Evolutionary conservation across 2,888 invertebrate species (phyloP).

Genomic region (Carcina quercana): DNA sequence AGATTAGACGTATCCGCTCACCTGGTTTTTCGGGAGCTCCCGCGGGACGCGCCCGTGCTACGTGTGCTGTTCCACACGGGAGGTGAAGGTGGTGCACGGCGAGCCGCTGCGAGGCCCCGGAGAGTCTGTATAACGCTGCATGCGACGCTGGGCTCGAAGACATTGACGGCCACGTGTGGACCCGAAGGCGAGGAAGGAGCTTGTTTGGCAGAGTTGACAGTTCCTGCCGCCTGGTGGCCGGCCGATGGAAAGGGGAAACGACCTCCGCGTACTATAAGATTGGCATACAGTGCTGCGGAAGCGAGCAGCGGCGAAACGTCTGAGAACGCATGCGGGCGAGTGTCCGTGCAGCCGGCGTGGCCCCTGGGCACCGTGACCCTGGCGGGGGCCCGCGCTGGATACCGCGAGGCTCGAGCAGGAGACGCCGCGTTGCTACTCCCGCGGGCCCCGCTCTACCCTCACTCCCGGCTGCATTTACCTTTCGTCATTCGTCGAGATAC

Average conservation of each 20-base stretch:
- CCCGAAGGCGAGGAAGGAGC: slow-evolving; percentile 95
- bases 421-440: slow-evolving; percentile 90
- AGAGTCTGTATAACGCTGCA: slow-evolving; percentile 88
- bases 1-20: slow-evolving; percentile 95
- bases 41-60: slow-evolving; percentile 92
- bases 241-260: slow-evolving; percentile 76
- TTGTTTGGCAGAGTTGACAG: slow-evolving; percentile 89
- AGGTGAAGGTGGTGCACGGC: slow-evolving; percentile 85
- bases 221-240: slow-evolving; percentile 95
- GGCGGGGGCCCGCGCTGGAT: slow-evolving; percentile 85
- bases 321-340: slow-evolving; percentile 82
- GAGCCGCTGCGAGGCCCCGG: slow-evolving; percentile 81
- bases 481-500: slow-evolving; percentile 87
- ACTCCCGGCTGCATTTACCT: slow-evolving; percentile 92
- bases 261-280: slow-evolving; percentile 84
- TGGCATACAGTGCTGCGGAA: slow-evolving; percentile 92
- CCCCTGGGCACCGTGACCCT: slow-evolving; percentile 80
- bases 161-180: slow-evolving; percentile 91
- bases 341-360: slow-evolving; percentile 78
- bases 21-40: slow-evolving; percentile 89
- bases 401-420: slow-evolving; percentile 89
- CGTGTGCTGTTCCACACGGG: slow-evolving; percentile 95
- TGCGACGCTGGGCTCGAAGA: slow-evolving; percentile 76
- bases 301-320: slow-evolving; percentile 80
- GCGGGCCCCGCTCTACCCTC: slow-evolving; percentile 90